Base-by-base conservation (phyloP, 2,113 vertebrate species). In the Sander vitreus region DNA sequence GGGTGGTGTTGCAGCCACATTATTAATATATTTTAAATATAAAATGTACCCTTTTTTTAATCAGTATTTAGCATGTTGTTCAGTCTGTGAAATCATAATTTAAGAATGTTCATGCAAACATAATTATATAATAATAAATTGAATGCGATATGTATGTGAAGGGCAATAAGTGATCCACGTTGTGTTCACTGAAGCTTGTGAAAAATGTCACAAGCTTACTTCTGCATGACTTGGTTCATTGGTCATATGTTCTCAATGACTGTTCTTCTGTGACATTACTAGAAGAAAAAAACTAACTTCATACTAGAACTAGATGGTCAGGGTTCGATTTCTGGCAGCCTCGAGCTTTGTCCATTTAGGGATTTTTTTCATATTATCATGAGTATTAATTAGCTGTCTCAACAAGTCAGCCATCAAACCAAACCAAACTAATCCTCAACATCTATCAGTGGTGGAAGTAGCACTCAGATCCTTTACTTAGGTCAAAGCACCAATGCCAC, bases 331-430 rank as follows among this genome's bases (percentile, higher is more conserved):
- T 8, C 12, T 50, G 60, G 9, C 19, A 10, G 68, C 50, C 59
- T 68, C 0, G 1, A 68, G 73, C 62, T 73, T 45, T 1, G 13
- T 30, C 68, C 66, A 5, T 50, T 64, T n/a, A 6, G 25, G 63
- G 18, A 63, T 50, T 60, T 69, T 51, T 21, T 43, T 71, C 55
- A 23, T 12, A 50, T 60, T 76, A n/a, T 3, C 13, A 6, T 75
- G 48, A 54, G 27, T 54, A 50, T 84, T 68, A 79, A 76, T 76
- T 81, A 84, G 66, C 67, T 53, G 55, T 51, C 62, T 63, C 11
- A 62, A 39, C 15, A 54, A 73, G 39, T 8, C 13, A 36, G 43
- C 66, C 75, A 21, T 75, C n/a, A n/a, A n/a, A n/a, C n/a, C 53
- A 51, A 68, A 64, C 30, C 27, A 25, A 68, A 76, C 15, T 39